Evolutionary conservation across 1,140 invertebrate species (phyloP).

Genomic region (Orius insidiosus): DNA sequence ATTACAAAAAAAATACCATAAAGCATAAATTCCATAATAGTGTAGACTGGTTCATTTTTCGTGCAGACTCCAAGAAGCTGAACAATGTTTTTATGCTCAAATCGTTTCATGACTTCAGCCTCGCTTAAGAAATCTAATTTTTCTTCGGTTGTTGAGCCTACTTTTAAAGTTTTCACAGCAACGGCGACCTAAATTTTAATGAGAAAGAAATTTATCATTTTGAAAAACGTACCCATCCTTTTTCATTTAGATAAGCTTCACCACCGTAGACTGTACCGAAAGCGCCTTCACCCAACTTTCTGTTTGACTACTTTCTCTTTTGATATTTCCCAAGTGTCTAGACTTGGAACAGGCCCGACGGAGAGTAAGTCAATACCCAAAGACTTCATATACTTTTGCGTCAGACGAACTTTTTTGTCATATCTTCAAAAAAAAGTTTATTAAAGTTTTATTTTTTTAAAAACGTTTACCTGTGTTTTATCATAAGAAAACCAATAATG

Average conservation of each 20-base stretch:
- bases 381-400: constrained; percentile 53
- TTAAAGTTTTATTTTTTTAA: not conserved
- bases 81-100: constrained; percentile 81
- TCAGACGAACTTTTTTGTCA: constrained; percentile 46
- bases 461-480: constrained; percentile 40
- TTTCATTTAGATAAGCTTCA: constrained; percentile 48
- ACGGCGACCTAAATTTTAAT: constrained; percentile 39
- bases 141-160: constrained; percentile 62
- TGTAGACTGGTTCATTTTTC: constrained; percentile 66
- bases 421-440: constrained; percentile 31
- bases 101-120: constrained; percentile 80
- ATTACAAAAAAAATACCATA: constrained; percentile 45
- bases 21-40: constrained; percentile 87
- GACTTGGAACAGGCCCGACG: constrained; percentile 26
- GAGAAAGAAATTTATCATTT: constrained; percentile 3
- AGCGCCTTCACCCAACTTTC: constrained; percentile 73
- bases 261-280: constrained; percentile 79
- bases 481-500: constrained; percentile 40
- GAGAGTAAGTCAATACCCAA: constrained; percentile 44
- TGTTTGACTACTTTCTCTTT: constrained; percentile 70
- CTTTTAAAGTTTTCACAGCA: constrained; percentile 79
- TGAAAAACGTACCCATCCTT: constrained; percentile 50
- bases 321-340: constrained; percentile 77
- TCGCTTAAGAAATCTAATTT: constrained; percentile 87
- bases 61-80: constrained; percentile 72